phyloP scores from a whole-genome alignment of 2,113 vertebrate genomes.

The Corythoichthys intestinalis region DNA sequence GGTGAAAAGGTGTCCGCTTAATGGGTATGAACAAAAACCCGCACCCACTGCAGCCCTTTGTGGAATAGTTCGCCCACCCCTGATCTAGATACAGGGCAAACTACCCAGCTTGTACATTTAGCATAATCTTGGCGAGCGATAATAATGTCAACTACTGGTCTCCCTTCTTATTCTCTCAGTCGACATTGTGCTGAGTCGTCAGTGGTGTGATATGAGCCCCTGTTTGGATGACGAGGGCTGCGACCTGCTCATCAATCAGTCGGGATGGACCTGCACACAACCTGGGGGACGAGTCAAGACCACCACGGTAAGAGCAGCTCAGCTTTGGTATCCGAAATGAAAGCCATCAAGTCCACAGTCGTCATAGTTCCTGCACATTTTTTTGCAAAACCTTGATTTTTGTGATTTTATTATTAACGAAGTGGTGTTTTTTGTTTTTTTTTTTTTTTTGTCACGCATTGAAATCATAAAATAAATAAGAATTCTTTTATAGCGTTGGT shows the following conservation, averaged over 20 bases:
- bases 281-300: conserved; percentile 90
- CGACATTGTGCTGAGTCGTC: conserved; percentile 81
- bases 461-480: too few relatives aligned
- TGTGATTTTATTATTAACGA: background rate
- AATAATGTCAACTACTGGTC: background rate
- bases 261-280: conserved; percentile 93
- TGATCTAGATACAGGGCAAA: background rate
- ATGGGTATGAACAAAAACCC: too few relatives aligned
- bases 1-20: too few relatives aligned
- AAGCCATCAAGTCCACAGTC: background rate
- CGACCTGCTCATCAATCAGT: conserved; percentile 84
- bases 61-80: too few relatives aligned
- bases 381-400: too few relatives aligned
- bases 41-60: too few relatives aligned
- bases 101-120: background rate
- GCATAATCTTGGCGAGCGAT: background rate
- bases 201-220: conserved; percentile 92
- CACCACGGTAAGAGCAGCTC: conserved; percentile 79
- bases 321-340: background rate
- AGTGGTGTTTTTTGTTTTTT: background rate
- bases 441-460: background rate
- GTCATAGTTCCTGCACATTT: too few relatives aligned
- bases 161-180: conserved; percentile 60
- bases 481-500: too few relatives aligned
- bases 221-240: conserved; percentile 90